Evolutionary conservation across 2,797 vertebrate genomes (phyloP).

Genomic region (Mus caroli): DNA sequence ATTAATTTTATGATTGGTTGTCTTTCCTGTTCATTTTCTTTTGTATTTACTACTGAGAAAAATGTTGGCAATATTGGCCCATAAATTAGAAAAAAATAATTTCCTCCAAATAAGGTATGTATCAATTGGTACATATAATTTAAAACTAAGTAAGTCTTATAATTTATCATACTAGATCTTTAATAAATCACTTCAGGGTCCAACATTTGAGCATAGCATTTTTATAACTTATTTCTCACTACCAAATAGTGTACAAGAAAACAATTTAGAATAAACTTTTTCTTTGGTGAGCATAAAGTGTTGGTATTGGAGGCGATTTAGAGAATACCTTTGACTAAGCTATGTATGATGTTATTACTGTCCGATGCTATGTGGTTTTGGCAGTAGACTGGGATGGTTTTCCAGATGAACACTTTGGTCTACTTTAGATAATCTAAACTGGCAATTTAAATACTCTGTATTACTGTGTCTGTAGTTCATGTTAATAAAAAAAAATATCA

Average conservation of each 20-base stretch:
- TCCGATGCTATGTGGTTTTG: constrained; percentile 33
- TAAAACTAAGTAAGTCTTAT: constrained; percentile 53
- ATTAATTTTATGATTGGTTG: constrained; percentile 59
- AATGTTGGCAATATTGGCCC: constrained; percentile 39
- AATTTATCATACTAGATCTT: constrained; percentile 57
- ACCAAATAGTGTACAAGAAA: constrained; percentile 37
- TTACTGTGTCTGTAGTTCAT: constrained; percentile 42
- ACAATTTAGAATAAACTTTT: constrained; percentile 49
- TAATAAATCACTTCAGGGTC: background rate
- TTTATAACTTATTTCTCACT: constrained; percentile 38
- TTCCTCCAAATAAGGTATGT: background rate
- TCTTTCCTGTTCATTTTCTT: constrained; percentile 43
- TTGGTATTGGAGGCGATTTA: constrained; percentile 11
- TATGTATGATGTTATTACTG: constrained; percentile 42
- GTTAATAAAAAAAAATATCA: constrained; percentile 14
- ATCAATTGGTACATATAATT: constrained; percentile 26
- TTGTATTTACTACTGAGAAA: constrained; percentile 32
- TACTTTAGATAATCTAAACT: constrained; percentile 62
- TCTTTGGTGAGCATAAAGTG: constrained; percentile 37
- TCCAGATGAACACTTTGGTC: constrained; percentile 51
- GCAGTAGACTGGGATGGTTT: constrained; percentile 5
- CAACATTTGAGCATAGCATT: constrained; percentile 26
- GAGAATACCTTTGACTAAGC: constrained; percentile 58
- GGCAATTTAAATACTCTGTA: constrained; percentile 52
- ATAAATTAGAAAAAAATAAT: background rate